A percentile compares a stretch with the other conserved stretches of the same genome.
Conservation (phyloP, 1,140 invertebrate species). For the Brachionus asplanchnoidis region DNA sequence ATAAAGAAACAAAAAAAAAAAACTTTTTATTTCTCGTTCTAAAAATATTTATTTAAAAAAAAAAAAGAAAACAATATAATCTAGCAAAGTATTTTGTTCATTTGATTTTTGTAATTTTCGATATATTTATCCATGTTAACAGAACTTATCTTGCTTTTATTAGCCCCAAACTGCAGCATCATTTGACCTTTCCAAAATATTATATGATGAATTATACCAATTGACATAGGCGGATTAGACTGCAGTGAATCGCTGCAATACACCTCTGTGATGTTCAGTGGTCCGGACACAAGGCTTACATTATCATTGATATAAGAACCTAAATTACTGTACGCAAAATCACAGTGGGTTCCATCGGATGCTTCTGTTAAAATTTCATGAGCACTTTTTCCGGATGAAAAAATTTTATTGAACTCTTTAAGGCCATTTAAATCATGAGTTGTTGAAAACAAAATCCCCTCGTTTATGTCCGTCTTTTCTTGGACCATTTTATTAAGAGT, state of each 20-base stretch:
- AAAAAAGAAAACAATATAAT: neutral
- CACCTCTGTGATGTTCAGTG: neutral
- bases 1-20: too few relatives aligned
- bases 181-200: constrained; percentile 24
- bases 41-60: neutral
- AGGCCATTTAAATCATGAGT: neutral
- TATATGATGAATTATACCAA: constrained; percentile 3
- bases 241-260: constrained; percentile 25
- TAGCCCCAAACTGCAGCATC: constrained; percentile 29
- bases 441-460: neutral
- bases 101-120: neutral
- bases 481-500: neutral
- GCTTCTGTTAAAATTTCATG: neutral
- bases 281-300: neutral
- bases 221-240: neutral
- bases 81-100: neutral
- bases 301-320: constrained; percentile 9
- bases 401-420: neutral
- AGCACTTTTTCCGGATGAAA: neutral
- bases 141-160: neutral
- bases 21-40: neutral
- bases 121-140: constrained; percentile 10
- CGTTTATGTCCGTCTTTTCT: neutral
- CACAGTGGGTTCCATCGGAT: neutral
- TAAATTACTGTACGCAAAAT: constrained; percentile 24